Evolutionary conservation across 2,113 vertebrate species (phyloP), one percentile per base, ranked within the genome.

Genomic region (Indicator maculatus): DNA sequence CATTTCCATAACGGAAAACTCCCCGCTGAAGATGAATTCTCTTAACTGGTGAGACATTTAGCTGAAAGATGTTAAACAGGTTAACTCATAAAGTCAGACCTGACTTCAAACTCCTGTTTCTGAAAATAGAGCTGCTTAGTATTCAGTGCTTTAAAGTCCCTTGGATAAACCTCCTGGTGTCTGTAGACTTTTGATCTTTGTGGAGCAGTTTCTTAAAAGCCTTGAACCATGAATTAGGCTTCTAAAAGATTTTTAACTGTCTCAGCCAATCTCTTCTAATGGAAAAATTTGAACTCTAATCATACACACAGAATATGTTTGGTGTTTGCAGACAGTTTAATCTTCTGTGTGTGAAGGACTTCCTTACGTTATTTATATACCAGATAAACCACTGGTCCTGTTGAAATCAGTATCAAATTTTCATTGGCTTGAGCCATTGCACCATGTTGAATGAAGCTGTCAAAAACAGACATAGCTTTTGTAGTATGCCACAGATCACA

Each of bases 171-270:
- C 63, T 36, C 21, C 27, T 82, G 55, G 15, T 83, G 44, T 73
- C 79, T 63, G 39, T 5, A 76, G 88, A 70, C 36, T 91, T 83
- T 59, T 85, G 79, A 91, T 91, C 79, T 93, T 65, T 4, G 4
- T 47, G 47, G 36, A 83, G 26, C 28, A 71, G 71, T 73, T 91
- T 91, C 94, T 80, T 85, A 86, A 80, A 72, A 93, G 82, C 26
- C 20, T 58, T 83, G 71, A 91, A 70, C 14, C 33, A 59, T 3
- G 16, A 77, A 52, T 76, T 86, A 74, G 5, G 8, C 64, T 90
- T 86, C 12, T 80, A 67, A 56, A 30, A 79, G 63, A 83, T 83
- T 80, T 95, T 83, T 80, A 91, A 95, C 39, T 69, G 64, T 71
- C 60, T 93, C 38, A 66, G 52, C 10, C 85, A 83, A 52, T 23